These are phyloP conservation scores for Oreochromis niloticus DNA, from an alignment of 2,113 vertebrate genomes.

Conservation along the genomic window DNA sequence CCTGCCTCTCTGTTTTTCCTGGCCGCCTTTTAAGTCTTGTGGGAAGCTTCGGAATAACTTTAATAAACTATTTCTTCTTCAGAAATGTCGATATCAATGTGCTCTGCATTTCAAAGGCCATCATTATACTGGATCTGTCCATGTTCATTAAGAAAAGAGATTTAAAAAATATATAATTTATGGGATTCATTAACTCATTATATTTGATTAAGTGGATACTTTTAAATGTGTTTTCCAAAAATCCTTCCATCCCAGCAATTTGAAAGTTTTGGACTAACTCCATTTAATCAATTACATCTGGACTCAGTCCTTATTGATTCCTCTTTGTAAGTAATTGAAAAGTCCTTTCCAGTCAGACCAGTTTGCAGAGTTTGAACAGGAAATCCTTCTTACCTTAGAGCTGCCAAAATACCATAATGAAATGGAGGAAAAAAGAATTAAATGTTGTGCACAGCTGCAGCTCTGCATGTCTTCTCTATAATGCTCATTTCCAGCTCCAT, in stretches of 20 bases:
- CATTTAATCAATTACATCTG: neutral
- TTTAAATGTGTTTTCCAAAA: neutral
- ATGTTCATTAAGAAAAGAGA: neutral
- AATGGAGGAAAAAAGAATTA: neutral
- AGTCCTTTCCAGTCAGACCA: constrained; percentile 11
- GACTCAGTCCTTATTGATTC: neutral
- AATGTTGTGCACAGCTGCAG: neutral
- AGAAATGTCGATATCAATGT: neutral
- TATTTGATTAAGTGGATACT: neutral
- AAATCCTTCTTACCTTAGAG: neutral
- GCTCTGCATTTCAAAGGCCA: neutral
- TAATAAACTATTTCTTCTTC: neutral
- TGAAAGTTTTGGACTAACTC: neutral
- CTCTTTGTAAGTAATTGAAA: constrained; percentile 5
- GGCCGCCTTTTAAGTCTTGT: neutral
- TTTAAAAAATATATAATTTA: neutral
- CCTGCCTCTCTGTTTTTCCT: neutral
- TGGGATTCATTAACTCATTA: neutral
- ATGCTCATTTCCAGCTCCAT: neutral
- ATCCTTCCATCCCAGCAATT: neutral
- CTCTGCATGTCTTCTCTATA: neutral
- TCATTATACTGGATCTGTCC: neutral
- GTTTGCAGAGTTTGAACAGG: neutral
- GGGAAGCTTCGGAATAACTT: neutral
- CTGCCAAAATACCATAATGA: neutral